Evolutionary conservation across 2,797 vertebrate species (phyloP).

Genomic region (Crax fasciolata): DNA sequence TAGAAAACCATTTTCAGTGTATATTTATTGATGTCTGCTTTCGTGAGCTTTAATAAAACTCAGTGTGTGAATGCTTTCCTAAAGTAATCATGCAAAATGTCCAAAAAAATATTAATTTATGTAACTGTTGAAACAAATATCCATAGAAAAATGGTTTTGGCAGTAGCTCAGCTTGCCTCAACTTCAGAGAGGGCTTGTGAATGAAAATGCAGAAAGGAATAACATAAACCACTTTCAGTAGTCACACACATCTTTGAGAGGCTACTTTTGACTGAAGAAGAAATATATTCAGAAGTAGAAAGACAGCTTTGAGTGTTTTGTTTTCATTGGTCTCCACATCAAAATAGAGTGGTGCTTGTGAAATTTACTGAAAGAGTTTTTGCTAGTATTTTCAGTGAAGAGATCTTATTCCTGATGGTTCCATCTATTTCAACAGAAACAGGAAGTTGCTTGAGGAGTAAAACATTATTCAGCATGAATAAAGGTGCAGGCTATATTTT

Average conservation of each 20-base stretch:
- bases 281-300: not conserved
- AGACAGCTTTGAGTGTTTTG: not conserved
- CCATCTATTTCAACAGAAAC: not conserved
- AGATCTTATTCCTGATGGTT: not conserved
- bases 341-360: not conserved
- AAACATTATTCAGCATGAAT: not conserved
- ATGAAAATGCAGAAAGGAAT: not conserved
- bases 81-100: not conserved
- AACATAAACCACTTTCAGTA: not conserved
- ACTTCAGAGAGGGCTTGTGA: not conserved
- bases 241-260: not conserved
- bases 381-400: not conserved
- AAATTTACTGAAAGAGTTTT: not conserved
- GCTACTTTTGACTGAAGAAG: not conserved
- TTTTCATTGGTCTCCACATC: not conserved
- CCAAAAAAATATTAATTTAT: not conserved
- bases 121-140: not conserved
- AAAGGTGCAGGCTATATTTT: not conserved
- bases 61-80: not conserved
- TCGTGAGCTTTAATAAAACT: not conserved
- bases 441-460: not conserved
- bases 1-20: not conserved
- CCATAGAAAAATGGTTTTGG: not conserved
- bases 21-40: not conserved
- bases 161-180: not conserved